phyloP scores from a whole-genome alignment of 2,113 vertebrate genomes.

The Burhinus oedicnemus region DNA sequence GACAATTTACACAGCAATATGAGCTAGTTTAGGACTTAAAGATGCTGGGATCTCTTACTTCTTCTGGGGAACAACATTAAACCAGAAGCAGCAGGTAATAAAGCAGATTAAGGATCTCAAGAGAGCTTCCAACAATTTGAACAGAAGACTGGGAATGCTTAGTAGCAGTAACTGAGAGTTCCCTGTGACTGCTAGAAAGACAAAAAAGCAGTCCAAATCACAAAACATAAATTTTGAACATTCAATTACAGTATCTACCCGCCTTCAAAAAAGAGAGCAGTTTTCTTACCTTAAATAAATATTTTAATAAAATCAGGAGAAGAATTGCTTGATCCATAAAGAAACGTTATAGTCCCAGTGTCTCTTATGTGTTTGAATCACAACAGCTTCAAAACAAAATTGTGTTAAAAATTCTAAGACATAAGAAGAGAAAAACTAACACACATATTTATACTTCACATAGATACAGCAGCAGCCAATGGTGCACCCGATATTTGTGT shows the following conservation, averaged over 20 bases:
- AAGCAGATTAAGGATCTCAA: background rate
- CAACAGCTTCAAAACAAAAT: background rate
- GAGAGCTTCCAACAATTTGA: background rate
- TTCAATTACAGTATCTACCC: background rate
- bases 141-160: background rate
- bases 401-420: background rate
- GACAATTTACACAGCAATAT: background rate
- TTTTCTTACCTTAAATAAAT: constrained; percentile 74
- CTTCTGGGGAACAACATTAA: background rate
- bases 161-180: background rate
- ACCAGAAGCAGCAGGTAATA: background rate
- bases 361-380: background rate
- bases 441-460: background rate
- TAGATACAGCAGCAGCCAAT: background rate
- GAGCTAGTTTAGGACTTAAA: background rate
- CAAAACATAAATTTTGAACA: background rate
- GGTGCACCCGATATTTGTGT: rapidly evolving
- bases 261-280: background rate
- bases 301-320: constrained; percentile 62
- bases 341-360: background rate
- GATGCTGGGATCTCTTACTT: background rate
- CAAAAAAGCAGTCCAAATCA: background rate
- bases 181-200: background rate
- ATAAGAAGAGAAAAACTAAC: background rate
- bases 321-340: constrained; percentile 71